A percentile compares a stretch with the other conserved stretches of the same genome.
Evolutionary conservation across 2,113 vertebrate species (phyloP).

Genomic region (Gasterosteus nipponicus): DNA sequence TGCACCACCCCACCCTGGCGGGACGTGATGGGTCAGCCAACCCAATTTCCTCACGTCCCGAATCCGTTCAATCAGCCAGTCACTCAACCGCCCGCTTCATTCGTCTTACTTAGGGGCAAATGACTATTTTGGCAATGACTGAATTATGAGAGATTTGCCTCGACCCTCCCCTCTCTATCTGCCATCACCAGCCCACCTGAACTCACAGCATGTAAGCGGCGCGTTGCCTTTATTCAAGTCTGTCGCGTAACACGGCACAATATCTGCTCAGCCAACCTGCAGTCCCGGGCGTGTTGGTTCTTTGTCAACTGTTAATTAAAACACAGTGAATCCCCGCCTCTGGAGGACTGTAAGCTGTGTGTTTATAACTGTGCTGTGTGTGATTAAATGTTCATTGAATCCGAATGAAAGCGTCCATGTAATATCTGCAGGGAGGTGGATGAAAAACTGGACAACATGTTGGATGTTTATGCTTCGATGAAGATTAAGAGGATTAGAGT

Average conservation of each 20-base stretch:
- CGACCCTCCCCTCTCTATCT: conserved; percentile 12
- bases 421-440: conserved; percentile 48
- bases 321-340: conserved; percentile 26
- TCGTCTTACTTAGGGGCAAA: conserved; percentile 80
- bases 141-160: conserved; percentile 72
- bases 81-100: conserved; percentile 73
- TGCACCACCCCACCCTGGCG: conserved; percentile 23
- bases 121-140: conserved; percentile 74
- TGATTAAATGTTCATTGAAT: conserved; percentile 64
- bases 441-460: conserved; percentile 43
- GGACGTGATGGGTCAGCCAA: conserved; percentile 69
- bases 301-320: conserved; percentile 33
- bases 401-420: conserved; percentile 41
- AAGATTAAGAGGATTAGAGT: conserved; percentile 62
- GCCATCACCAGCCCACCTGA: conserved; percentile 54
- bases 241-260: conserved; percentile 36
- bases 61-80: conserved; percentile 73
- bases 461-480: conserved; percentile 42
- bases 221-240: conserved; percentile 31
- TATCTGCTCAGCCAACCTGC: conserved; percentile 33
- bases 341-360: conserved; percentile 13
- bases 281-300: background rate
- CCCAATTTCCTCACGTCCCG: conserved; percentile 74
- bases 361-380: conserved; percentile 43
- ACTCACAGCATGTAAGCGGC: conserved; percentile 31